Percentiles rank a stretch among this genome's conserved stretches.
These are phyloP conservation scores for Tricholauxania praeusta DNA, from an alignment of 2,888 invertebrate species.

Conservation along the genomic window DNA sequence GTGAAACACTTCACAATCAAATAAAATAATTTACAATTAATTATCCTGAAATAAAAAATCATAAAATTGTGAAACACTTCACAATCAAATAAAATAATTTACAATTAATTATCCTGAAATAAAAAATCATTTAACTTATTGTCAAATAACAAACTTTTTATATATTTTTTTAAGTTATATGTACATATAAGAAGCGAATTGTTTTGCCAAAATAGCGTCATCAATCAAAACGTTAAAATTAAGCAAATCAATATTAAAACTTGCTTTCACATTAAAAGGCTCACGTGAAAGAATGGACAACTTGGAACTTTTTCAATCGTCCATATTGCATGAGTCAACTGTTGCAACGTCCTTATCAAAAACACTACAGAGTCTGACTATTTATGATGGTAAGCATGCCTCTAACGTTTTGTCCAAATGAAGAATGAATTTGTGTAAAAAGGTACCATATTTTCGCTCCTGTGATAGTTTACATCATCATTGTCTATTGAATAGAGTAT, in stretches of 20 bases:
- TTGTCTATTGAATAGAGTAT: too few species aligned
- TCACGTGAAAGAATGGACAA: constrained; percentile 15
- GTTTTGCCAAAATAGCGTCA: constrained; percentile 13
- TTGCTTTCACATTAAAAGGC: not conserved
- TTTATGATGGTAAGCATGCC: too few species aligned
- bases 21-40: not conserved
- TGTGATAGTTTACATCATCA: too few species aligned
- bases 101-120: not conserved
- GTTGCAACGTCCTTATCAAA: not conserved
- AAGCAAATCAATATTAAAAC: not conserved
- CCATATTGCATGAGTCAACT: not conserved
- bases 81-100: not conserved
- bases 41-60: constrained; percentile 4
- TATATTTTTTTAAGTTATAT: constrained; percentile 17
- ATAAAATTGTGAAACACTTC: not conserved
- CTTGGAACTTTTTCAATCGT: constrained; percentile 27
- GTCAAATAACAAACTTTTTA: constrained; percentile 11
- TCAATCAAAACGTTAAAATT: not conserved
- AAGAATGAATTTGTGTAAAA: too few species aligned
- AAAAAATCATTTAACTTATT: constrained; percentile 8
- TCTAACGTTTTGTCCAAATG: too few species aligned
- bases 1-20: not conserved
- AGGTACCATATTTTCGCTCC: too few species aligned
- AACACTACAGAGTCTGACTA: not conserved
- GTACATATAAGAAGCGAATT: not conserved